Evolutionary conservation across 2,113 vertebrate species (phyloP).

Genomic region (Polypterus bichir): DNA sequence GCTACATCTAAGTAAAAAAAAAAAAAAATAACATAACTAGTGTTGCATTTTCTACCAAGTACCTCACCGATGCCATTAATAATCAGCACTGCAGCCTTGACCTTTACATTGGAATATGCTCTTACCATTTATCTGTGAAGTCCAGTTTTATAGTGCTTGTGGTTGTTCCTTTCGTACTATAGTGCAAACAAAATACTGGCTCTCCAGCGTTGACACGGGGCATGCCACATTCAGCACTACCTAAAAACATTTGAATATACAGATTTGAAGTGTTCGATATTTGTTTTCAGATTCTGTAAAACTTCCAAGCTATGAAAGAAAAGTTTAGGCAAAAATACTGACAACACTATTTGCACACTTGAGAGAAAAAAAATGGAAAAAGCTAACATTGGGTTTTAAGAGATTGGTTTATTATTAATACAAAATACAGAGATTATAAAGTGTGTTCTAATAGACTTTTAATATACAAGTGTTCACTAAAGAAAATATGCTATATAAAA

Average conservation of each 20-base stretch:
- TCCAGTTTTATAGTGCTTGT: constrained; percentile 96
- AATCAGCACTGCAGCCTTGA: no score
- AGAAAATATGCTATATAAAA: no score
- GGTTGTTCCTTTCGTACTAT: constrained; percentile 94
- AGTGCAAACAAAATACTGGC: constrained; percentile 90
- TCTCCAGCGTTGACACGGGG: constrained; percentile 63
- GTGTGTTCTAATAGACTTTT: no score
- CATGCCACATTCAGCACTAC: constrained; percentile 51
- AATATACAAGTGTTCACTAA: no score
- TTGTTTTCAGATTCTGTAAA: constrained; percentile 5
- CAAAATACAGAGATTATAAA: no score
- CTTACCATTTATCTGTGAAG: constrained; percentile 97
- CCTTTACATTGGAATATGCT: neutral
- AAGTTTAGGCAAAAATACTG: constrained; percentile 2
- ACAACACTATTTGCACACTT: neutral
- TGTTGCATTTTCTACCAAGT: no score
- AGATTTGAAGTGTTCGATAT: constrained; percentile 30
- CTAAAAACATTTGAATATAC: constrained; percentile 43
- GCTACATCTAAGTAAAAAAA: no score
- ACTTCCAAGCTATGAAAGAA: constrained; percentile 5
- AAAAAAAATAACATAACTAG: no score
- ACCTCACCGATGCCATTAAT: no score
- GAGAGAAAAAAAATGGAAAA: no score
- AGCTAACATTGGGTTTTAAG: no score
- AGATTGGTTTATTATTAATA: no score